phyloP scores from a whole-genome alignment of 2,797 vertebrate genomes.

The Amphiprion clarkii region DNA sequence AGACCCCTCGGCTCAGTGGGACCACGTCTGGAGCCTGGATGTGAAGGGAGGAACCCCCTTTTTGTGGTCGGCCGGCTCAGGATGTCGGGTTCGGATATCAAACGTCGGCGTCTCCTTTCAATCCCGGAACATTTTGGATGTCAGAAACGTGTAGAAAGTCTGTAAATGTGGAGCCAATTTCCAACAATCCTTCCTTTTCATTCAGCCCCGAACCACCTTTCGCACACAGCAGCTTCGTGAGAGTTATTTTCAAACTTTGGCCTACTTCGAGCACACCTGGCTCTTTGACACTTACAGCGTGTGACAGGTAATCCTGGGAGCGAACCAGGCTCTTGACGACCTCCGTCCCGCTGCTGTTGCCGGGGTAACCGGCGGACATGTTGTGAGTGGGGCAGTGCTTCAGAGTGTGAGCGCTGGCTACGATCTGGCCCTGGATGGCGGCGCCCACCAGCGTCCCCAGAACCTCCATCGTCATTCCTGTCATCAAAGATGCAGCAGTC shows the following conservation, averaged over 20 bases:
- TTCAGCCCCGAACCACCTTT: conserved; percentile 30
- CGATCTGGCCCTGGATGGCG: conserved; percentile 94
- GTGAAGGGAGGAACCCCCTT: conserved; percentile 65
- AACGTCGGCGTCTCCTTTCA: conserved; percentile 59
- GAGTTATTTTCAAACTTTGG: conserved; percentile 57
- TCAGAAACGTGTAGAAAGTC: conserved; percentile 41
- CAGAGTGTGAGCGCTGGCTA: conserved; percentile 90
- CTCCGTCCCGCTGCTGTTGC: conserved; percentile 82
- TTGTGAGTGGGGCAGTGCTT: conserved; percentile 86
- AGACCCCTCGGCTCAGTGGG: conserved; percentile 52
- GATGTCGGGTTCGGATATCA: conserved; percentile 70
- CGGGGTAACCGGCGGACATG: conserved; percentile 71
- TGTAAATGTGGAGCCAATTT: conserved; percentile 58
- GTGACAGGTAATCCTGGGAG: conserved; percentile 82
- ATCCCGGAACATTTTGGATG: conserved; percentile 48
- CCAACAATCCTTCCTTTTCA: conserved; percentile 63
- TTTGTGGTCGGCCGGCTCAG: conserved; percentile 70
- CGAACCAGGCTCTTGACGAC: conserved; percentile 76
- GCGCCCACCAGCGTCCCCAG: conserved; percentile 94
- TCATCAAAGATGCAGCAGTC: conserved; percentile 17
- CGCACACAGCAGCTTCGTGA: conserved; percentile 45
- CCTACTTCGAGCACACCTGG: conserved; percentile 68
- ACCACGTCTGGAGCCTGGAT: conserved; percentile 53
- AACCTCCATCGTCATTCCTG: conserved; percentile 97
- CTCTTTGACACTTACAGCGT: conserved; percentile 87